Evolutionary conservation across 2,888 invertebrate species (phyloP), one percentile per base, ranked within the genome.

Genomic region (Lasioglossum malachurum): DNA sequence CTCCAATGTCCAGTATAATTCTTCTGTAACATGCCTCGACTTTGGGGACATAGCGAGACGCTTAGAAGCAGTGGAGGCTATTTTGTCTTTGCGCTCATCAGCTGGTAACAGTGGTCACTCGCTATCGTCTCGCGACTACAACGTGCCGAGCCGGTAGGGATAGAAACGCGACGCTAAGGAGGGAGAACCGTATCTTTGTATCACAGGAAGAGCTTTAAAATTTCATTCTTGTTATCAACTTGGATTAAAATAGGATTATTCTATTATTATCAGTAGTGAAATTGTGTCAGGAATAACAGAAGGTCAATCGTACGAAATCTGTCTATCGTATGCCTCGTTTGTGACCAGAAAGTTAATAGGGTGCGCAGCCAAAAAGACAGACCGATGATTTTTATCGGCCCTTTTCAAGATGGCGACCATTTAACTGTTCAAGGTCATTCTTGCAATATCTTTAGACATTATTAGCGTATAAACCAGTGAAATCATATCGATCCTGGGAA

Each of bases 401-500:
- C 12, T 72, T 86, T 82, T 81, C 64, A 69, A 19, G 57, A 83
- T 76, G 23, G 67, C 77, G 78, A 82, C 35, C 7, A 71, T 71
- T 41, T 60, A 49, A 60, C 53, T 14, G 73, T 49, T 73, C n/a
- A 53, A 38, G 77, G 53, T 84, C 83, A 79, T 78, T 71, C 77
- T 80, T 60, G 76, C 76, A 53, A 83, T 82, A 82, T 75, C 27
- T 79, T 82, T 85, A 87, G 80, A 77, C 69, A 71, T 89, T 87
- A 74, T 88, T 79, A 64, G 38, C 23, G 60, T 82, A 75, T 41
- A 53, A 75, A 75, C 78, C 83, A 80, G 74, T 78, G 83, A 88
- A 78, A 69, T 88, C 87, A 76, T 89, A 82, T 77, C 86, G 87
- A 80, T 83, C 80, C 77, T 78, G 75, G 80, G 73, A 60, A 75